Conservation (phyloP, 1,140 invertebrate species). For the Zaprionus africanus region DNA sequence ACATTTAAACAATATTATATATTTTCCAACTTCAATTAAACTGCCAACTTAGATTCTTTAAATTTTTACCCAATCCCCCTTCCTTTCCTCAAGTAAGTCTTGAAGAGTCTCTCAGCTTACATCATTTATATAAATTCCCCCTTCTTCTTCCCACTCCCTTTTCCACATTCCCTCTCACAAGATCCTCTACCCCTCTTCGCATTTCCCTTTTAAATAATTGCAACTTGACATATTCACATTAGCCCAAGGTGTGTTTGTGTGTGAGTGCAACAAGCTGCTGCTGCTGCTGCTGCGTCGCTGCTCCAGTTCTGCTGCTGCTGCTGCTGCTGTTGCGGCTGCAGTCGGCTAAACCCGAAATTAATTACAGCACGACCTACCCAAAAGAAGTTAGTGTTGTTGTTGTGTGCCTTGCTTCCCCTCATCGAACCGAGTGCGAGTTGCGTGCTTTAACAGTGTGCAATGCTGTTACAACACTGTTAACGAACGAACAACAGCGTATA, state of each 20-base stretch:
- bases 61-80: too few species aligned
- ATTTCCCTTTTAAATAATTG: constrained; percentile 21
- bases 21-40: not conserved
- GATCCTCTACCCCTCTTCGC: constrained; percentile 5
- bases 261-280: constrained; percentile 34
- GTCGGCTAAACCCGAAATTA: constrained; percentile 25
- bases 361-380: constrained; percentile 31
- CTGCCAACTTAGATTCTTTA: not conserved
- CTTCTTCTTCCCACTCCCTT: not conserved
- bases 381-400: constrained; percentile 9
- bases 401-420: constrained; percentile 21
- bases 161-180: not conserved
- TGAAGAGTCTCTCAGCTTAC: not conserved
- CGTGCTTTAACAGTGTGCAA: constrained; percentile 6
- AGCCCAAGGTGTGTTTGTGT: constrained; percentile 9
- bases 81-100: not conserved
- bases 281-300: constrained; percentile 13
- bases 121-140: not conserved
- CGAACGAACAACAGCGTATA: constrained; percentile 30
- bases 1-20: not conserved
- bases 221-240: constrained; percentile 30
- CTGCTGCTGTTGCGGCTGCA: constrained; percentile 28
- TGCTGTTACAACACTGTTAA: constrained; percentile 14
- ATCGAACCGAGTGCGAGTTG: constrained; percentile 26
- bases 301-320: constrained; percentile 21